Conservation (phyloP, 2,113 vertebrate genomes). For the Thalassarche chlororhynchos region DNA sequence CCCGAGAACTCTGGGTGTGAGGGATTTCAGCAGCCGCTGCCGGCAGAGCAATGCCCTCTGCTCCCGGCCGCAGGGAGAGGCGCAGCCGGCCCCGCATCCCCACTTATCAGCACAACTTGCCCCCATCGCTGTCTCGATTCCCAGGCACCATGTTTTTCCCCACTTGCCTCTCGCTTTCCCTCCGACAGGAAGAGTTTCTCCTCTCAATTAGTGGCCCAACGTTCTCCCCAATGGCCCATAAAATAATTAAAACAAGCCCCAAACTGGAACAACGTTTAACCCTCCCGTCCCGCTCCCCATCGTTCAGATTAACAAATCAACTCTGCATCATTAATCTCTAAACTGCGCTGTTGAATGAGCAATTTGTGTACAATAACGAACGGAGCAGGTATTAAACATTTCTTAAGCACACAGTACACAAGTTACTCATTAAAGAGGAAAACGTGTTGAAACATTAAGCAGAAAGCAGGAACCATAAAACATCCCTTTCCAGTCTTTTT, state of each 20-base stretch:
- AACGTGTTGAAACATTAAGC: background rate
- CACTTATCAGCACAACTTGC: background rate
- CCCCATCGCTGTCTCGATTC: fast-evolving
- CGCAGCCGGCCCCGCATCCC: background rate
- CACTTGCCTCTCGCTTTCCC: background rate
- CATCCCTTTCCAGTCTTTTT: background rate
- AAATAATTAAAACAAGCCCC: conserved; percentile 3
- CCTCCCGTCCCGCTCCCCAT: background rate
- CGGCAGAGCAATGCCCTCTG: background rate
- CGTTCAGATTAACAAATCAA: conserved; percentile 41
- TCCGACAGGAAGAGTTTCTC: background rate
- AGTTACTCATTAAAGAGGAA: conserved; percentile 43
- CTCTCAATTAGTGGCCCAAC: background rate
- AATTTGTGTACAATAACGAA: conserved; percentile 20
- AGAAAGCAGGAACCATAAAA: background rate
- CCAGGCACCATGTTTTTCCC: background rate
- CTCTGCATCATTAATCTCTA: conserved; percentile 67
- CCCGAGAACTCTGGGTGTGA: background rate
- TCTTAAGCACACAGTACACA: background rate
- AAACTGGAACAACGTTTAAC: conserved; percentile 12
- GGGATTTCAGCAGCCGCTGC: background rate
- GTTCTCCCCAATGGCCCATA: background rate
- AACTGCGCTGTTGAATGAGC: conserved; percentile 75
- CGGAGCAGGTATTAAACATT: conserved; percentile 15
- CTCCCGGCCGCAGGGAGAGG: background rate